Evolutionary conservation across 1,140 invertebrate species (phyloP), one percentile per base, ranked within the genome.

Genomic region (Gonioctena quinquepunctata): DNA sequence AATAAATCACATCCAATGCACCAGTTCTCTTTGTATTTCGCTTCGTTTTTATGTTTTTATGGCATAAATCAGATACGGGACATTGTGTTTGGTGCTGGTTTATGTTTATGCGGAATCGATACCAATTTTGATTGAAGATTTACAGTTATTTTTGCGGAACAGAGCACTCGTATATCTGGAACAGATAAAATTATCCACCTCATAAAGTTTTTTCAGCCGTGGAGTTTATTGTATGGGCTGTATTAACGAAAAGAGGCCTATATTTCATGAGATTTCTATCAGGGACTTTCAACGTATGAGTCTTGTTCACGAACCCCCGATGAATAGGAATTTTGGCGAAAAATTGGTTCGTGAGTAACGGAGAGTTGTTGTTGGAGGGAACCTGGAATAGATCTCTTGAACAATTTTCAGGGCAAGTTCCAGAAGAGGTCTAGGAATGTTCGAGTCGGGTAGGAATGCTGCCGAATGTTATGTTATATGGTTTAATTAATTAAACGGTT

Each of bases 1-100:
- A n/a, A 62, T 62, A 62, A 62, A 62, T 62, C 60, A 62, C 60
- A 62, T 62, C 28, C 60, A 62, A 22, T 62, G 60, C 60, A 62
- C 18, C 19, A 13, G 19, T 62, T 62, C 60, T 42, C 60, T 62
- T 62, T 62, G 60, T 62, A 48, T 48, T 62, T 62, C 21, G 27
- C 19, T 62, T 18, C 26, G 60, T 62, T 62, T 62, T 62, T 62
- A 28, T 62, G 60, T 62, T 62, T 62, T 59, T 62, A 13, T 6
- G 27, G 26, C 60, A 62, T 62, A 62, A 62, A 62, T 62, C 60
- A 62, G 60, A 62, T 62, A 62, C 33, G 60, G 60, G 42, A 62
- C 60, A 62, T 62, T 62, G 60, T 62, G 60, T 48, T 62, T n/a
- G 60, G 27, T 62, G 60, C 60, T 28, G 23, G 60, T 62, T 62